These are phyloP conservation scores for Nerophis lumbriciformis DNA, from an alignment of 2,113 vertebrate species.

Conservation along the genomic window DNA sequence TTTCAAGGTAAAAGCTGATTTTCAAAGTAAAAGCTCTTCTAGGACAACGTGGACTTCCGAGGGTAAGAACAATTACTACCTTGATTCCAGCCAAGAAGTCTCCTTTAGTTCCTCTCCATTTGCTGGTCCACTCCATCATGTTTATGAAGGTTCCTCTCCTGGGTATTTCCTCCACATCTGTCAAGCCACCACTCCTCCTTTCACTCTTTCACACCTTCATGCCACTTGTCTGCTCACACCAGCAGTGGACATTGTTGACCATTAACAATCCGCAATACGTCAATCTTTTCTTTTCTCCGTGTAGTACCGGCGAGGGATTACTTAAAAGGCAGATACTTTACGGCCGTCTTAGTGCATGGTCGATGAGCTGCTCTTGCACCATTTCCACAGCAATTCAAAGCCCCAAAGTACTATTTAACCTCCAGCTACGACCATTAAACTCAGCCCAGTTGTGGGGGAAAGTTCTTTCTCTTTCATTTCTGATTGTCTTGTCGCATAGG, in stretches of 20 bases:
- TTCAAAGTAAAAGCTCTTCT: too few species aligned
- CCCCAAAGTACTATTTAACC: conserved; percentile 35
- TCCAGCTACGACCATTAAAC: conserved; percentile 38
- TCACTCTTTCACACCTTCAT: conserved; percentile 64
- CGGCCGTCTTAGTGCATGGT: conserved; percentile 40
- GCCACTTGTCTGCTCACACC: conserved; percentile 45
- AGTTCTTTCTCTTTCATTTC: conserved; percentile 18
- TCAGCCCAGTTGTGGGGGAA: conserved; percentile 26
- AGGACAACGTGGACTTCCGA: background rate
- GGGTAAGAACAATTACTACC: conserved; percentile 4
- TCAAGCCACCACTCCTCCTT: conserved; percentile 36
- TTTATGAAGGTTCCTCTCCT: conserved; percentile 60
- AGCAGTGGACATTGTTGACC: conserved; percentile 31
- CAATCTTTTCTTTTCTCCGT: conserved; percentile 41
- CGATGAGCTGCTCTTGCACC: conserved; percentile 59
- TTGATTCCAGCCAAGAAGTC: conserved; percentile 49
- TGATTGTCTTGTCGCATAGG: conserved; percentile 24
- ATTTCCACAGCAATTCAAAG: conserved; percentile 61
- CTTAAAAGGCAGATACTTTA: conserved; percentile 35
- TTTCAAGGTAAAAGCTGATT: background rate
- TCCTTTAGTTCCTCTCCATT: conserved; percentile 69
- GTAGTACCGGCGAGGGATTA: conserved; percentile 44
- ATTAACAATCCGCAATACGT: conserved; percentile 39
- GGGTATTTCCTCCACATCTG: conserved; percentile 61
- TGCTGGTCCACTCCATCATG: conserved; percentile 53